These are phyloP conservation scores for Plectrocnemia conspersa DNA, from an alignment of 1,140 invertebrate species.

Conservation along the genomic window DNA sequence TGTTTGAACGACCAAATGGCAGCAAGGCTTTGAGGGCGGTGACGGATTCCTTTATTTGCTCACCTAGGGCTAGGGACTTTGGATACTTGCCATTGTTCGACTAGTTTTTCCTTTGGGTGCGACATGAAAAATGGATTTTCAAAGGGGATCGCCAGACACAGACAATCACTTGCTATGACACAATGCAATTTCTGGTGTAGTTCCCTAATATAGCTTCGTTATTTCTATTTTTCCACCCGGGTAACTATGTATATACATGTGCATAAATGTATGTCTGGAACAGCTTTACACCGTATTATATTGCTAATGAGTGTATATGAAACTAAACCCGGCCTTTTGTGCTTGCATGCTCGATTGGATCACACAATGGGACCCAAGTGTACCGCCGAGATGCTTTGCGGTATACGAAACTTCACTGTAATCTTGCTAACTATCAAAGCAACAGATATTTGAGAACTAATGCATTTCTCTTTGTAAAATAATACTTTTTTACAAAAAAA, in stretches of 20 bases:
- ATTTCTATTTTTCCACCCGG: too few species aligned
- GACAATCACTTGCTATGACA: too few species aligned
- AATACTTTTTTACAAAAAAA: too few species aligned
- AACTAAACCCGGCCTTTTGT: constrained; percentile 9
- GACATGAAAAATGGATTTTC: constrained; percentile 23
- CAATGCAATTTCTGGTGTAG: too few species aligned
- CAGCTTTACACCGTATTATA: too few species aligned
- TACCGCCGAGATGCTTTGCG: too few species aligned
- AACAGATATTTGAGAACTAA: constrained; percentile 7
- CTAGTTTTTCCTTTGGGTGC: constrained; percentile 17
- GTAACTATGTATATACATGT: too few species aligned
- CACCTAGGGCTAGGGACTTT: constrained; percentile 24
- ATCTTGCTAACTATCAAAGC: background rate
- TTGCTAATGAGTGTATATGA: constrained; percentile 6
- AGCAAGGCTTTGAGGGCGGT: constrained; percentile 23
- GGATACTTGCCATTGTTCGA: constrained; percentile 27
- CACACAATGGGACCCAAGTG: constrained; percentile 2
- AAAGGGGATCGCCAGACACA: too few species aligned
- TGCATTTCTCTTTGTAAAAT: background rate
- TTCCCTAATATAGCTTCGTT: too few species aligned
- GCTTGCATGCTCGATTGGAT: background rate
- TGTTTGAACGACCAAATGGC: constrained; percentile 32
- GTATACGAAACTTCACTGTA: background rate
- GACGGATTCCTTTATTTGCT: constrained; percentile 28
- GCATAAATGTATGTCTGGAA: too few species aligned